A percentile compares a stretch with the other conserved stretches of the same genome.
These are phyloP conservation scores for Psettodes erumei DNA, from an alignment of 2,113 vertebrate genomes.

Conservation along the genomic window DNA sequence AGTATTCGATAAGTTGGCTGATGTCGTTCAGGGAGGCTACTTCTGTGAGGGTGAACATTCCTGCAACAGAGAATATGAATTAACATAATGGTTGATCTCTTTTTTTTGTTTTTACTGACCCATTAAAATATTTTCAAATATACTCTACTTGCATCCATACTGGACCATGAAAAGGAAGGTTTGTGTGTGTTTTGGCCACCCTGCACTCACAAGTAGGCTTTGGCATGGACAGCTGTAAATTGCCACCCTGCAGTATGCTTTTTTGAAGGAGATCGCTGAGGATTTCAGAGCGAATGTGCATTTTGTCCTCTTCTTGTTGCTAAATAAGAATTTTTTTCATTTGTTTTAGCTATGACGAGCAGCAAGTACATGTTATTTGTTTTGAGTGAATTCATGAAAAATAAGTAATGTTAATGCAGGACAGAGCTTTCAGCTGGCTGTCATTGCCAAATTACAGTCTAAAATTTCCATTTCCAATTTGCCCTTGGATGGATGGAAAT, in stretches of 20 bases:
- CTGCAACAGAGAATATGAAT: constrained; percentile 81
- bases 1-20: constrained; percentile 97
- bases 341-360: neutral
- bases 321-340: no score
- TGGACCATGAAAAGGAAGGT: neutral
- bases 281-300: neutral
- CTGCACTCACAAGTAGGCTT: neutral
- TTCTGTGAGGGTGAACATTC: constrained; percentile 99
- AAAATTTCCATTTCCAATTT: neutral
- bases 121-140: constrained; percentile 1
- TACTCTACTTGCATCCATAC: neutral
- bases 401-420: neutral
- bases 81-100: neutral
- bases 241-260: neutral
- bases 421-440: neutral
- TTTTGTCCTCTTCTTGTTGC: neutral
- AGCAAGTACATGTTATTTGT: neutral
- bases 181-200: neutral
- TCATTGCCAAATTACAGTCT: neutral
- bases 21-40: constrained; percentile 98
- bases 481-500: neutral
- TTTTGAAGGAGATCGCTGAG: neutral
- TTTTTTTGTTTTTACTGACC: neutral
- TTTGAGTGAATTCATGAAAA: neutral
- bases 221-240: neutral